These are phyloP conservation scores for Junonia oenone DNA, from an alignment of 2,888 invertebrate species.

Conservation along the genomic window DNA sequence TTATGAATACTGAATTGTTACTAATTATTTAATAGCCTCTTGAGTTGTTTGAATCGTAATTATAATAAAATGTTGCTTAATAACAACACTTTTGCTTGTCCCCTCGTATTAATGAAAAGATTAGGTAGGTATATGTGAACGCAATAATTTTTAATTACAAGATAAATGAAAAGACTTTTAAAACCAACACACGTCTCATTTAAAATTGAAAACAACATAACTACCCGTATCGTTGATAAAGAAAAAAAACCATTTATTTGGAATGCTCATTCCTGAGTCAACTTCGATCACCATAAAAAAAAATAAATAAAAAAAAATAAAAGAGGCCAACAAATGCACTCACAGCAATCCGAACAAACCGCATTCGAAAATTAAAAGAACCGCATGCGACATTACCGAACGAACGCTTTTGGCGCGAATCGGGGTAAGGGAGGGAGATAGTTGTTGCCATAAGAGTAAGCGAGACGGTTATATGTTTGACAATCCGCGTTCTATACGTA, in stretches of 20 bases:
- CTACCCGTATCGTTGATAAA: slow-evolving; percentile 15
- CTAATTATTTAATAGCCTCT: slow-evolving; percentile 32
- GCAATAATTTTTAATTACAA: background rate
- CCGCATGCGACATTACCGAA: slow-evolving; percentile 58
- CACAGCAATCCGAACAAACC: slow-evolving; percentile 63
- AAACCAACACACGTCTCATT: slow-evolving; percentile 13
- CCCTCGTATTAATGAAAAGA: background rate
- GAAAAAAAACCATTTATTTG: slow-evolving; percentile 27
- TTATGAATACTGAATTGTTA: slow-evolving; percentile 46
- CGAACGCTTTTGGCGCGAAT: slow-evolving; percentile 47
- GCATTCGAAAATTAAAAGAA: slow-evolving; percentile 75
- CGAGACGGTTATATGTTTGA: slow-evolving; percentile 52
- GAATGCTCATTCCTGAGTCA: slow-evolving; percentile 29
- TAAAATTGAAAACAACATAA: slow-evolving; percentile 13
- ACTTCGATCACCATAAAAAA: slow-evolving; percentile 46
- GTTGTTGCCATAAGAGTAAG: too few species aligned
- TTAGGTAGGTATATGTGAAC: background rate
- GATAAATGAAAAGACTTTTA: slow-evolving; percentile 9
- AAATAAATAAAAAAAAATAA: slow-evolving; percentile 34
- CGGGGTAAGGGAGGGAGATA: slow-evolving; percentile 32
- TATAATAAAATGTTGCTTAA: background rate
- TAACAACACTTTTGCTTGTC: background rate
- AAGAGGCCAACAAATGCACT: slow-evolving; percentile 39
- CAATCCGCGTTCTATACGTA: slow-evolving; percentile 31
- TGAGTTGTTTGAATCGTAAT: slow-evolving; percentile 22